Conservation (phyloP, 2,113 vertebrate genomes). For the Bufo bufo region DNA sequence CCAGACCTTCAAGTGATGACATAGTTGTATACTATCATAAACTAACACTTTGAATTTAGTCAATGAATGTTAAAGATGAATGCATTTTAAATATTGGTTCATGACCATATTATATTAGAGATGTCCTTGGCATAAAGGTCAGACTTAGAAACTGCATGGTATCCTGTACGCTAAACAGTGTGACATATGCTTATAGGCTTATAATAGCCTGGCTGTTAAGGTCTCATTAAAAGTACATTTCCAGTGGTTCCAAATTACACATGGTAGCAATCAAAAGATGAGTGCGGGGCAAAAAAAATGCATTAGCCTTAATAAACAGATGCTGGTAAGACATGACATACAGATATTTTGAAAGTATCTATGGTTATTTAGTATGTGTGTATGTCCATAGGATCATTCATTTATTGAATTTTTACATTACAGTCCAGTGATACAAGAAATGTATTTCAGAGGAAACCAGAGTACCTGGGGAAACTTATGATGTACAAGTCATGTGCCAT, state of each 20-base stretch:
- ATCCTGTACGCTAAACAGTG: constrained; percentile 1
- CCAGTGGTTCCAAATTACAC: not conserved
- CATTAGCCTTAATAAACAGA: not conserved
- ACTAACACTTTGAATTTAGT: no score
- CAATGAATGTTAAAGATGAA: not conserved
- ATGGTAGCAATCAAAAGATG: not conserved
- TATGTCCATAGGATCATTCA: not conserved
- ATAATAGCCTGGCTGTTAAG: constrained; percentile 38
- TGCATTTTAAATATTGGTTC: not conserved
- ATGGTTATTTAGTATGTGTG: no score
- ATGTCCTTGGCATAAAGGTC: constrained; percentile 18
- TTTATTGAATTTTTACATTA: not conserved
- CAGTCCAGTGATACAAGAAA: no score
- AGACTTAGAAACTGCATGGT: constrained; percentile 1
- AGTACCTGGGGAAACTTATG: no score
- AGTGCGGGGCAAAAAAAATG: not conserved
- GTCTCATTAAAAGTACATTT: constrained; percentile 45
- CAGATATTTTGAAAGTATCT: no score
- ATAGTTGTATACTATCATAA: no score
- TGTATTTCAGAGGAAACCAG: no score
- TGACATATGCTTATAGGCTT: constrained; percentile 29
- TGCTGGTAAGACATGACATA: not conserved
- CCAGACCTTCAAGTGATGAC: no score
- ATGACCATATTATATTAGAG: not conserved
- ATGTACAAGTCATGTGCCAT: no score